Conservation (phyloP, 2,888 invertebrate genomes). For the Drosophila subquinaria region DNA sequence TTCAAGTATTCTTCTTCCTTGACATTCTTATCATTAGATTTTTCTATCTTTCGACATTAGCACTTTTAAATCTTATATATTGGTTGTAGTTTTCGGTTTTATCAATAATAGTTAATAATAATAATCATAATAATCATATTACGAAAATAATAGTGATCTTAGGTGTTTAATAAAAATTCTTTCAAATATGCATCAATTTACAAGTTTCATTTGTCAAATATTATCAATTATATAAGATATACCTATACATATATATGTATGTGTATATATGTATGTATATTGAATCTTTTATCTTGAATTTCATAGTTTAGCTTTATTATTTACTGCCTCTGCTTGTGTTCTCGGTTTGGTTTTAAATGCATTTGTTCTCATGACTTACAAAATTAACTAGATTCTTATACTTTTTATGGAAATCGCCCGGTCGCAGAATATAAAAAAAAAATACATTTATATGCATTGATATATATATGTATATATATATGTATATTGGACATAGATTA, state of each 20-base stretch:
- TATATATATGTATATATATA: slow-evolving; percentile 23
- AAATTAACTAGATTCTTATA: slow-evolving; percentile 59
- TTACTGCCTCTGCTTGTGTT: slow-evolving; percentile 61
- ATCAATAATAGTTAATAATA: slow-evolving; percentile 56
- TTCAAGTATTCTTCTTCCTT: slow-evolving; percentile 4
- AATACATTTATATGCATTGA: slow-evolving; percentile 2
- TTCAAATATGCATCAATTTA: slow-evolving; percentile 71
- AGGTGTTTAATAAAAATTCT: slow-evolving; percentile 65
- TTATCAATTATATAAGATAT: slow-evolving; percentile 38
- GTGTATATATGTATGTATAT: slow-evolving; percentile 33
- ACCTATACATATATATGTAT: slow-evolving; percentile 29
- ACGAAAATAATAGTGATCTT: slow-evolving; percentile 74
- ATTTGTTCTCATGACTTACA: slow-evolving; percentile 82
- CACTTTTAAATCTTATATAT: slow-evolving; percentile 49
- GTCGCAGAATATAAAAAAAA: slow-evolving; percentile 43
- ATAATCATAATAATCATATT: slow-evolving; percentile 74
- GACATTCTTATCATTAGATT: slow-evolving; percentile 47
- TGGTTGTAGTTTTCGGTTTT: slow-evolving; percentile 25
- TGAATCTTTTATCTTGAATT: slow-evolving; percentile 45
- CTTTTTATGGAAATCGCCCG: slow-evolving; percentile 45
- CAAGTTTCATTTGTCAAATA: slow-evolving; percentile 54
- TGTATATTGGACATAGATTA: slow-evolving; percentile 66
- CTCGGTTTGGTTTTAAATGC: slow-evolving; percentile 78
- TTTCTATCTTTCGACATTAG: slow-evolving; percentile 53
- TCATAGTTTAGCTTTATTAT: slow-evolving; percentile 45